phyloP scores from a whole-genome alignment of 1,140 invertebrate genomes.

The Globodera rostochiensis region DNA sequence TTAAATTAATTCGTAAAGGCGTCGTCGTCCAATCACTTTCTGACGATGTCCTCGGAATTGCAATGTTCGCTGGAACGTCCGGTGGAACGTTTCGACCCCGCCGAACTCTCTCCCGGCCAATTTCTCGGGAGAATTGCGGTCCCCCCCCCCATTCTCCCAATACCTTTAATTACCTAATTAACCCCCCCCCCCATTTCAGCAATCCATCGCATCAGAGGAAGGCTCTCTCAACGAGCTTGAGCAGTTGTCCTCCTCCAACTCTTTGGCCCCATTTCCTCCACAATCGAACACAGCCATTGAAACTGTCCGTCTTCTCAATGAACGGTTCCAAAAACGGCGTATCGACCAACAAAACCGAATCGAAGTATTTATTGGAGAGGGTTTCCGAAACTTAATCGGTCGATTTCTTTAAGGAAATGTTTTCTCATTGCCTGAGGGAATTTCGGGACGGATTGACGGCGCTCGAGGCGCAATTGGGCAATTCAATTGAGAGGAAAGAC shows the following conservation, averaged over 20 bases:
- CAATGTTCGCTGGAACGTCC: background rate
- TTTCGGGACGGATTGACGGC: background rate
- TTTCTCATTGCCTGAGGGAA: background rate
- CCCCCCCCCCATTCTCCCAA: background rate
- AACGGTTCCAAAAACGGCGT: background rate
- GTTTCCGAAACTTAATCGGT: background rate
- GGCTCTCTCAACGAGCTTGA: background rate
- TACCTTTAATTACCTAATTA: background rate
- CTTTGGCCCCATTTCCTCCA: background rate
- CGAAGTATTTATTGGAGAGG: background rate
- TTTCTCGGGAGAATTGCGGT: slow-evolving; percentile 31
- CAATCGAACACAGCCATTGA: background rate
- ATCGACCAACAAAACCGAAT: background rate
- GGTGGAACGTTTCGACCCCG: background rate
- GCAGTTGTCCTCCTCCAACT: background rate
- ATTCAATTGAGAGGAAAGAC: background rate
- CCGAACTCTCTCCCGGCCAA: background rate
- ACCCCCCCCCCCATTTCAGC: background rate
- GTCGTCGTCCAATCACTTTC: background rate
- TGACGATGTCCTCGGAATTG: slow-evolving; percentile 1
- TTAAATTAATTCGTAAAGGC: background rate
- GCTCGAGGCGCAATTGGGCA: slow-evolving; percentile 3
- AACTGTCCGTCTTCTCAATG: background rate
- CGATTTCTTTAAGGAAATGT: background rate
- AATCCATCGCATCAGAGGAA: slow-evolving; percentile 3